A percentile compares a stretch with the other conserved stretches of the same genome.
These are phyloP conservation scores for Vidua chalybeata DNA, from an alignment of 2,113 vertebrate species.

Conservation along the genomic window DNA sequence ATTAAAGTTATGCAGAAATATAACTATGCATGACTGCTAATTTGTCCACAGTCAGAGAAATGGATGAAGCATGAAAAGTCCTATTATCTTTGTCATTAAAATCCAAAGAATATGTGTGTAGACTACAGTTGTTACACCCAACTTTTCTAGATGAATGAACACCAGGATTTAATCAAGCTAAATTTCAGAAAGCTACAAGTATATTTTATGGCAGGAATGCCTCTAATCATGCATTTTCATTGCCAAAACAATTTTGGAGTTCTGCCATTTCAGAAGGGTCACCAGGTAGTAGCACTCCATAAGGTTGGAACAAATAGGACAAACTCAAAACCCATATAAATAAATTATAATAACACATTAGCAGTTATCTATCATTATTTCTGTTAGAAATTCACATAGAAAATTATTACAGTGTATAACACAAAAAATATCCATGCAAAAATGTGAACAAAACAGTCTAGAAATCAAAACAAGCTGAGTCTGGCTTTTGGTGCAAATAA, in stretches of 20 bases:
- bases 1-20: neutral
- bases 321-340: neutral
- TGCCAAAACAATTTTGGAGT: neutral
- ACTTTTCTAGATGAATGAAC: neutral
- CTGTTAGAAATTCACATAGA: neutral
- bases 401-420: neutral
- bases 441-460: neutral
- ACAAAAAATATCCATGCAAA: neutral
- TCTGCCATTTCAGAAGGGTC: slow-evolving; percentile 17
- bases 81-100: neutral
- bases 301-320: neutral
- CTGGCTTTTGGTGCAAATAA: slow-evolving; percentile 9
- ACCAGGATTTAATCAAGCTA: neutral
- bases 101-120: neutral
- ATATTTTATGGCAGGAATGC: neutral
- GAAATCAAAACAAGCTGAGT: neutral
- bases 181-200: neutral
- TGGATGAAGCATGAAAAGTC: neutral
- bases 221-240: neutral
- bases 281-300: neutral
- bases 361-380: neutral
- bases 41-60: neutral
- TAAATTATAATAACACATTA: neutral
- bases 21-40: neutral
- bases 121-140: neutral